Evolutionary conservation across 1,140 invertebrate genomes (phyloP).

Genomic region (Drosophila eugracilis): DNA sequence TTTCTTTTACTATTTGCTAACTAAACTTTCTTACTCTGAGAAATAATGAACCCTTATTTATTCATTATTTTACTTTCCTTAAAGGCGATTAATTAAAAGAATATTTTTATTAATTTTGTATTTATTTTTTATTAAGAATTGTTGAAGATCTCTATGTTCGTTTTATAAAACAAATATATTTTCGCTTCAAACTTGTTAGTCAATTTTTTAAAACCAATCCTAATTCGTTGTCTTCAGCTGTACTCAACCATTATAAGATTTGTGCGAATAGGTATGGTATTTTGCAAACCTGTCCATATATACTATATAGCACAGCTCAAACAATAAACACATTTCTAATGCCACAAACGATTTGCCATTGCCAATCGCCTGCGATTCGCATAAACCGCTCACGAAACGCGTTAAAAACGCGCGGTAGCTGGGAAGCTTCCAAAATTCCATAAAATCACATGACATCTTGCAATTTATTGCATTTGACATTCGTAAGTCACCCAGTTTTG

Average conservation of each 20-base stretch:
- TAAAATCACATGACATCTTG: constrained; percentile 32
- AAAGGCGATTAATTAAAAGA: too few relatives aligned
- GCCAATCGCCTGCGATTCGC: constrained; percentile 47
- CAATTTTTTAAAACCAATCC: background rate
- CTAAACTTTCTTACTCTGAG: too few relatives aligned
- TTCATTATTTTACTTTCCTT: too few relatives aligned
- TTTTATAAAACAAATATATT: too few relatives aligned
- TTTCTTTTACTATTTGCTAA: too few relatives aligned
- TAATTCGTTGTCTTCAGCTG: background rate
- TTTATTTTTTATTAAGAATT: too few relatives aligned
- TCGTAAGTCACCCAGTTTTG: constrained; percentile 39
- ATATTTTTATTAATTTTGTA: too few relatives aligned
- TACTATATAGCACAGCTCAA: constrained; percentile 41
- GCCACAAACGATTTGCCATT: constrained; percentile 28
- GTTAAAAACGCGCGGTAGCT: constrained; percentile 27
- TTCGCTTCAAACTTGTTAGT: background rate
- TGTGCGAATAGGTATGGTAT: constrained; percentile 8
- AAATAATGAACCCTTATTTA: too few relatives aligned
- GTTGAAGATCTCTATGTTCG: too few relatives aligned
- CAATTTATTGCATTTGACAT: constrained; percentile 54
- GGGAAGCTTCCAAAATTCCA: constrained; percentile 39
- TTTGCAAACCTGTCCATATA: constrained; percentile 40
- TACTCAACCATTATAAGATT: constrained; percentile 1
- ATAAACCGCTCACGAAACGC: constrained; percentile 44
- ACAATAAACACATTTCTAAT: constrained; percentile 65